Evolutionary conservation across 2,113 vertebrate genomes (phyloP), one percentile per base, ranked within the genome.

Genomic region (Furnarius figulus): DNA sequence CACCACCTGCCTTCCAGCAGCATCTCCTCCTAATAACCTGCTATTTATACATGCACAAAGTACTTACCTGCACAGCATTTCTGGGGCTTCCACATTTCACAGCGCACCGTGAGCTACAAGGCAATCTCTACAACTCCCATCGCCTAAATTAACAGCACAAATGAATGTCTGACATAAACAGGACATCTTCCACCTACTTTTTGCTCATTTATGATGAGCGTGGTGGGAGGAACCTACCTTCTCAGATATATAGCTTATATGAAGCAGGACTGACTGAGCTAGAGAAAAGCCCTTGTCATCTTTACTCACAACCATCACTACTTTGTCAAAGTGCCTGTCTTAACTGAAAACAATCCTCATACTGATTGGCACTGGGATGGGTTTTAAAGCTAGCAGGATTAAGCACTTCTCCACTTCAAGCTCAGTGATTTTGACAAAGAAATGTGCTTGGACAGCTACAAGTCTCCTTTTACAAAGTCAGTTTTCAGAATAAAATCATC

Each of bases 361-460:
- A 88, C 30, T 96, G 93, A 97, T 16, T 94, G 85, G 75, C 91
- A 95, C 35, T 40, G 63, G 80, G 75, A 90, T n/a, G 33, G 24
- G 55, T 75, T 91, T 92, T 66, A 86, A 85, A 84, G 50, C 63
- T 90, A 92, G 75, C 68, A 88, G 42, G 63, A 93, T 46, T 92
- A 91, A 93, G 82, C 58, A 81, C 59, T 83, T 95, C 61, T 7
- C 5, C 27, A 74, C 67, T 87, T 92, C 73, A 94, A 91, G 56
- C 87, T 77, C 42, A 28, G 46, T 59, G 62, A 93, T 83, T 85
- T 44, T 95, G 87, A 96, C 74, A 94, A 82, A 77, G 81, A 87
- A 89, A 89, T 73, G 72, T 86, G 72, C 87, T 91, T 93, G 95
- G 92, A 96, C 92, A 96, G 92, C 68, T 94, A 88, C 52, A 91